phyloP scores from a whole-genome alignment of 2,113 vertebrate genomes.

The Halcyon malimbica region DNA sequence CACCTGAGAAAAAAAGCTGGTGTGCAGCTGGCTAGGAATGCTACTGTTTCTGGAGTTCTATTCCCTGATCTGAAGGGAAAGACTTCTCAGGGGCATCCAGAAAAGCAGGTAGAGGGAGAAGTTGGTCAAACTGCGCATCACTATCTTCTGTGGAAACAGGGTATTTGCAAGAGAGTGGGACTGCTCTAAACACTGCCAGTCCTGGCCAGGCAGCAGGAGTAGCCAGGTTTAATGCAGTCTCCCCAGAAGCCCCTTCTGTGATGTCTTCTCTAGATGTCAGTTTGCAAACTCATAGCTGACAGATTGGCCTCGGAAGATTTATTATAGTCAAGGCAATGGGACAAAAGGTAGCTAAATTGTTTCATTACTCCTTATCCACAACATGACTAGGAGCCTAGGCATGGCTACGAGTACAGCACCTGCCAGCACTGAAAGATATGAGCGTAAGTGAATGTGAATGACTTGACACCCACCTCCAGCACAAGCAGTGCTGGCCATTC shows the following conservation, averaged over 20 bases:
- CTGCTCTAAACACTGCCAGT: not conserved
- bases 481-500: not conserved
- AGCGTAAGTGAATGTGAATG: rapidly evolving
- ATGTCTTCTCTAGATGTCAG: not conserved
- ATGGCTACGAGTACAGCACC: not conserved
- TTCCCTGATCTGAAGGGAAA: not conserved
- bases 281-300: not conserved
- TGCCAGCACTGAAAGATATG: not conserved
- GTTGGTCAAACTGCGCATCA: not conserved
- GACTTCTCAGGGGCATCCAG: not conserved
- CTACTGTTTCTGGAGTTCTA: not conserved
- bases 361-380: not conserved
- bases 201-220: not conserved
- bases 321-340: not conserved
- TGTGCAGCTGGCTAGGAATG: not conserved
- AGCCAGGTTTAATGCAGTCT: not conserved
- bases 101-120: not conserved
- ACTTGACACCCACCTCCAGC: not conserved
- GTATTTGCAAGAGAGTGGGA: not conserved
- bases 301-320: not conserved
- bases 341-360: not conserved
- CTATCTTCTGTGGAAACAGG: not conserved
- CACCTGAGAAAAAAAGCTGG: constrained; percentile 36
- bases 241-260: not conserved
- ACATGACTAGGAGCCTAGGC: not conserved